Evolutionary conservation across 2,888 invertebrate genomes (phyloP).

Genomic region (Podabrus alpinus): DNA sequence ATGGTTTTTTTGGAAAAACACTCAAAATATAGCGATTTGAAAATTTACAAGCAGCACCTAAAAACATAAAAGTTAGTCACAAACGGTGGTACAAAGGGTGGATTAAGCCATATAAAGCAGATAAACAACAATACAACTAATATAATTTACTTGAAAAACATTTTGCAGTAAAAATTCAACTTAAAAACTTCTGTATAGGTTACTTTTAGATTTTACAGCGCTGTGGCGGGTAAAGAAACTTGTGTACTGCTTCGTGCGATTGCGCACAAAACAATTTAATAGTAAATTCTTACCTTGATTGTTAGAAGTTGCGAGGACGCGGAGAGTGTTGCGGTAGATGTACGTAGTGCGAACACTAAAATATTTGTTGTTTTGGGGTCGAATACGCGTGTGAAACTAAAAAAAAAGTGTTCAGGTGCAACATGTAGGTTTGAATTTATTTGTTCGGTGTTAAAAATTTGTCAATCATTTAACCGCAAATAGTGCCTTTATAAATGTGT

Average conservation of each 20-base stretch:
- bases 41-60: background rate
- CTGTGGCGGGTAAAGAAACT: background rate
- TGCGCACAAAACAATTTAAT: constrained; percentile 17
- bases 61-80: background rate
- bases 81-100: background rate
- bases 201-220: background rate
- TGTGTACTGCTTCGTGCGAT: background rate
- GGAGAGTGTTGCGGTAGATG: constrained; percentile 33
- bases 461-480: constrained; percentile 5
- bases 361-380: constrained; percentile 1
- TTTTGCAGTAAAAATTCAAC: background rate
- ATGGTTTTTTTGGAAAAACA: background rate
- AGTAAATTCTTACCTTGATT: constrained; percentile 32
- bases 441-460: constrained; percentile 10
- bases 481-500: constrained; percentile 34
- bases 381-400: constrained; percentile 4
- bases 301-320: constrained; percentile 38
- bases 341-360: constrained; percentile 32
- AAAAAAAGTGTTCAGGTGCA: constrained; percentile 11
- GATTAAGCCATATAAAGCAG: background rate
- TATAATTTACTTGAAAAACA: background rate
- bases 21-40: background rate
- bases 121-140: background rate
- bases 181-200: background rate
- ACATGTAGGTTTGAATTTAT: constrained; percentile 15